Evolutionary conservation across 2,888 invertebrate species (phyloP).

Genomic region (Drosophila diplacantha): DNA sequence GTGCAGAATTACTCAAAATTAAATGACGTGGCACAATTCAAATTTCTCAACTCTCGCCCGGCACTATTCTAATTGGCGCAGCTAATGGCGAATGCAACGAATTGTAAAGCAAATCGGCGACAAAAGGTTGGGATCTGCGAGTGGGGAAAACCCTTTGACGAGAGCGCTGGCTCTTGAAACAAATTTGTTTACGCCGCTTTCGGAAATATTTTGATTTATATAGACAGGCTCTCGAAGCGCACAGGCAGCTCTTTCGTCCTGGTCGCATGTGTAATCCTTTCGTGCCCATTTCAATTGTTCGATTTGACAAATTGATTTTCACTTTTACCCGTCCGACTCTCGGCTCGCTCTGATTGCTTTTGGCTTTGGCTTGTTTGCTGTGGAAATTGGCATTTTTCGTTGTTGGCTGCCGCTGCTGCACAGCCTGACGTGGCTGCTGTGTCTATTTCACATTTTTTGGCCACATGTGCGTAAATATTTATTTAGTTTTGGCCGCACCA

Average conservation of each 20-base stretch:
- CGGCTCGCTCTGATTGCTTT: conserved; percentile 58
- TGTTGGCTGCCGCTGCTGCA: conserved; percentile 9
- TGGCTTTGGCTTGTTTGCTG: conserved; percentile 63
- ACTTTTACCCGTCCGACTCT: conserved; percentile 50
- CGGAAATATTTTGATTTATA: conserved; percentile 68
- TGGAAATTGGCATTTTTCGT: conserved; percentile 57
- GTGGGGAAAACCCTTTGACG: conserved; percentile 51
- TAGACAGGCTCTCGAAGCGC: conserved; percentile 42
- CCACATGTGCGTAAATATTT: conserved; percentile 70
- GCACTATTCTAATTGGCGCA: conserved; percentile 66
- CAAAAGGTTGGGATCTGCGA: conserved; percentile 10
- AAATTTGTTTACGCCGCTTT: conserved; percentile 67
- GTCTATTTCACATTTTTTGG: conserved; percentile 58
- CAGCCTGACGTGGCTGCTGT: conserved; percentile 17
- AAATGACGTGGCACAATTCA: conserved; percentile 77
- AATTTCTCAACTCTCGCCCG: conserved; percentile 63
- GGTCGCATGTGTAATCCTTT: conserved; percentile 61
- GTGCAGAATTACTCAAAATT: conserved; percentile 63
- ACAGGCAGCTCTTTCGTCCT: conserved; percentile 17
- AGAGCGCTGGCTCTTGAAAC: conserved; percentile 43
- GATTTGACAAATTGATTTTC: conserved; percentile 70
- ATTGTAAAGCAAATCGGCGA: conserved; percentile 52
- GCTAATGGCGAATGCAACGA: conserved; percentile 61
- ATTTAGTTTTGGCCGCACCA: conserved; percentile 58
- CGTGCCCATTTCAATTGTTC: conserved; percentile 68